These are phyloP conservation scores for Dorcus parallelipipedus DNA, from an alignment of 2,888 invertebrate species.

Conservation along the genomic window DNA sequence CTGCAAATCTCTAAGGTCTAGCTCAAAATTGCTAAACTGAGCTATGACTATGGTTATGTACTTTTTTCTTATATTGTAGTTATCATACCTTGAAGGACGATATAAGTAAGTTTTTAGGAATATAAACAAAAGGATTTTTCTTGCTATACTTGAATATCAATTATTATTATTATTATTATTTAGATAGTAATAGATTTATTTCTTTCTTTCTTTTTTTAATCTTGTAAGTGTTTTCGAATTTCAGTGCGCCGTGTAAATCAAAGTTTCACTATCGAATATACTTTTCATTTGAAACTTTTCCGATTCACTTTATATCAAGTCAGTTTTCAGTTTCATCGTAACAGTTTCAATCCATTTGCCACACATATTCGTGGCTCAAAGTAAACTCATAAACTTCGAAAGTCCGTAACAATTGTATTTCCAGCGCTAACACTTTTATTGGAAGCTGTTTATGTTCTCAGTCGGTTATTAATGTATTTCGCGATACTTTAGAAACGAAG, in stretches of 20 bases:
- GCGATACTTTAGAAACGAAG: slow-evolving; percentile 23
- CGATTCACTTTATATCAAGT: slow-evolving; percentile 30
- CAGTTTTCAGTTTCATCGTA: slow-evolving; percentile 22
- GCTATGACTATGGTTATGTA: no score
- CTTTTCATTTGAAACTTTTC: slow-evolving; percentile 35
- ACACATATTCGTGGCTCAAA: slow-evolving; percentile 19
- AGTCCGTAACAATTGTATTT: slow-evolving; percentile 22
- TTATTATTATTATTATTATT: no score
- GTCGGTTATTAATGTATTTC: slow-evolving; percentile 13
- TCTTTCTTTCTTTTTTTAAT: no score
- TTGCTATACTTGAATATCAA: no score
- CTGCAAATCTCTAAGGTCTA: no score
- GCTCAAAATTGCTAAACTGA: no score
- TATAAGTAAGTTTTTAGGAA: no score
- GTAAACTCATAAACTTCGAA: slow-evolving; percentile 23
- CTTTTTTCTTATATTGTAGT: no score
- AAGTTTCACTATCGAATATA: slow-evolving; percentile 36
- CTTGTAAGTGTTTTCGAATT: no score
- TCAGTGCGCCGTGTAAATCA: slow-evolving; percentile 27
- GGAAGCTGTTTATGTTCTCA: slow-evolving; percentile 25
- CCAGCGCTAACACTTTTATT: slow-evolving; percentile 24
- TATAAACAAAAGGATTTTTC: no score
- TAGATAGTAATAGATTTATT: no score
- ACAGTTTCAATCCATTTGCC: slow-evolving; percentile 24
- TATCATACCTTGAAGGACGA: no score